Evolutionary conservation across 1,140 invertebrate species (phyloP), one percentile per base, ranked within the genome.

Genomic region (Drosophila azteca): DNA sequence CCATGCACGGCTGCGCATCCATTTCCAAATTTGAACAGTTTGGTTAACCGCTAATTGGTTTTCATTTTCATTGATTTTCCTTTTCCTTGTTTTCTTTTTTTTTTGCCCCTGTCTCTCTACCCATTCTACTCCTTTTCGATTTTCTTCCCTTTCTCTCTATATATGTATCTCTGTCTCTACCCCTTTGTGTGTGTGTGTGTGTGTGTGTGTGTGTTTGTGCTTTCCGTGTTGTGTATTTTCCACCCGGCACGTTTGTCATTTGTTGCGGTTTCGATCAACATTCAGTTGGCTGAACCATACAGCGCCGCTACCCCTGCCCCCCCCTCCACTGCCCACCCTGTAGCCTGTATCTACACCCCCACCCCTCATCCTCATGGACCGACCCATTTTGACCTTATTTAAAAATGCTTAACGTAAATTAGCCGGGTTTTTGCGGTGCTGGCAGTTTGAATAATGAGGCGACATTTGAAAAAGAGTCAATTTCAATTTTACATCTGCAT

Each of bases 21-120:
- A 88, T 87, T 87, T 87, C 83, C 83, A 87, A 87, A 87, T 87
- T 87, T 87, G 83, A 88, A 87, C 83, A 82, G 83, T 87, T 88
- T 87, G 82, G 82, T 87, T 87, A 87, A 87, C 82, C 82, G 79
- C 82, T 87, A 87, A 87, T 87, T 87, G 82, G 79, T 87, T 87
- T 87, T 83, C 79, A 87, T 87, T 87, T 87, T 88, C 82, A 87
- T 87, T 87, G 83, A 87, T 88, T 88, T 87, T 88, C 35, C 35
- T 39, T 39, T 1, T 31, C 29, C 6, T 31, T 26, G 4, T 26
- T 26, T 26, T 3, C 48, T 61, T 20, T 58, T 54, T 52, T 46
- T 22, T 58, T 0, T 24, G 17, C 58, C 1, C 53, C 2, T 24
- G 17, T 63, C 46, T 48, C 41, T 26, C 39, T 26, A n/a, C 41